Evolutionary conservation across 2,113 vertebrate genomes (phyloP).

Genomic region (Sinocyclocheilus anophthalmus): DNA sequence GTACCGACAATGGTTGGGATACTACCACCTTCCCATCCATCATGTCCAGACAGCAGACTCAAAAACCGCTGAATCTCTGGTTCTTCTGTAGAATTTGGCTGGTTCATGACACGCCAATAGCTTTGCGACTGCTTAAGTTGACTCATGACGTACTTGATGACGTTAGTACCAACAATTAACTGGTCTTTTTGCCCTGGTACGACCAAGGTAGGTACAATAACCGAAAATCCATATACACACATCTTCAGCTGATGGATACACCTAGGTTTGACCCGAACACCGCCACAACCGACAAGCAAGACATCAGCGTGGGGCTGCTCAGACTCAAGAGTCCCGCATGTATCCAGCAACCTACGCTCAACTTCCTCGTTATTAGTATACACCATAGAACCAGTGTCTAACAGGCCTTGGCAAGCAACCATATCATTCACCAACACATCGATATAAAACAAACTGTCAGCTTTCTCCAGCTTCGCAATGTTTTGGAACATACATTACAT

Average conservation of each 20-base stretch:
- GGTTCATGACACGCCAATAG: not conserved
- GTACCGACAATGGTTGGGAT: constrained; percentile 32
- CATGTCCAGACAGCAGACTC: not conserved
- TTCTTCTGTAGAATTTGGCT: not conserved
- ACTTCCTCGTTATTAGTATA: not conserved
- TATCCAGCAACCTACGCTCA: not conserved
- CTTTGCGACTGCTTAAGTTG: not conserved
- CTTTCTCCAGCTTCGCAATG: not conserved
- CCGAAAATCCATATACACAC: not conserved
- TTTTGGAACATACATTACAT: not conserved
- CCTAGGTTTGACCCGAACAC: not conserved
- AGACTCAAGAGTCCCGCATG: not conserved
- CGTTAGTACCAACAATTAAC: not conserved
- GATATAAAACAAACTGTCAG: constrained; percentile 2
- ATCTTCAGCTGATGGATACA: not conserved
- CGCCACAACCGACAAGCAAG: not conserved
- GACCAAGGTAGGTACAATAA: not conserved
- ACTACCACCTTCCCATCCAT: constrained; percentile 13
- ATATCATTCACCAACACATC: not conserved
- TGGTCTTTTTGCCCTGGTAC: not conserved
- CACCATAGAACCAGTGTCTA: not conserved
- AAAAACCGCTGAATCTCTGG: constrained; percentile 4
- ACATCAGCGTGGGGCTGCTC: not conserved
- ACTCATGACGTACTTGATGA: not conserved
- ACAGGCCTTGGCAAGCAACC: not conserved